phyloP scores from a whole-genome alignment of 2,797 vertebrate species.

The Phataginus tetradactyla region DNA sequence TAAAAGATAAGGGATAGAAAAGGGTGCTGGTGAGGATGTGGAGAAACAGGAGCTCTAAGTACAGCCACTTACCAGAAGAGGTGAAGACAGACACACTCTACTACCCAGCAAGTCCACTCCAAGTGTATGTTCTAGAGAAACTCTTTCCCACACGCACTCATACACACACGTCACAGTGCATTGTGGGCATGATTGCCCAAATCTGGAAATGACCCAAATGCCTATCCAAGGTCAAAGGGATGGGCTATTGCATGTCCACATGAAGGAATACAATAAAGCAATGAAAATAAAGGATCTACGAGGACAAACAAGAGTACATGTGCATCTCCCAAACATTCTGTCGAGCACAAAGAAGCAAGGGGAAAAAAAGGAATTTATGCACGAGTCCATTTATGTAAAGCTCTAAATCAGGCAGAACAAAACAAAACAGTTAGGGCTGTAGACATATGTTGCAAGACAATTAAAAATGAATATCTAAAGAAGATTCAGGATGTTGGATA shows the following conservation, averaged over 20 bases:
- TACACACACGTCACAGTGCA: not conserved
- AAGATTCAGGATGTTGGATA: not conserved
- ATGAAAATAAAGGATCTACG: not conserved
- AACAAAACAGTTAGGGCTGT: not conserved
- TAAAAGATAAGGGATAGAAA: not conserved
- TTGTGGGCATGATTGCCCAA: accelerated
- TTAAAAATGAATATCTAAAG: not conserved
- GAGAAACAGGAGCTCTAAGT: not conserved
- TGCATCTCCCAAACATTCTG: not conserved
- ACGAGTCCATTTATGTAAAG: not conserved
- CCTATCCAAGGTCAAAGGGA: accelerated
- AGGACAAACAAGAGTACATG: not conserved
- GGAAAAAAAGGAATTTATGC: not conserved
- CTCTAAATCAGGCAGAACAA: not conserved
- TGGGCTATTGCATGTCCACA: accelerated
- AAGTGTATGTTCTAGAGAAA: not conserved
- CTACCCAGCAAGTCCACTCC: not conserved
- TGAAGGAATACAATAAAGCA: not conserved
- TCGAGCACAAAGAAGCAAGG: not conserved
- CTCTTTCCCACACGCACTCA: not conserved
- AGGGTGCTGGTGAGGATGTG: not conserved
- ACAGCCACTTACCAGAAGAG: not conserved
- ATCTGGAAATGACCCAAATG: not conserved
- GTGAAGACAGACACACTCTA: not conserved
- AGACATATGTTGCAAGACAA: not conserved